phyloP scores from a whole-genome alignment of 1,140 invertebrate species.

The Drosophila mojavensis region DNA sequence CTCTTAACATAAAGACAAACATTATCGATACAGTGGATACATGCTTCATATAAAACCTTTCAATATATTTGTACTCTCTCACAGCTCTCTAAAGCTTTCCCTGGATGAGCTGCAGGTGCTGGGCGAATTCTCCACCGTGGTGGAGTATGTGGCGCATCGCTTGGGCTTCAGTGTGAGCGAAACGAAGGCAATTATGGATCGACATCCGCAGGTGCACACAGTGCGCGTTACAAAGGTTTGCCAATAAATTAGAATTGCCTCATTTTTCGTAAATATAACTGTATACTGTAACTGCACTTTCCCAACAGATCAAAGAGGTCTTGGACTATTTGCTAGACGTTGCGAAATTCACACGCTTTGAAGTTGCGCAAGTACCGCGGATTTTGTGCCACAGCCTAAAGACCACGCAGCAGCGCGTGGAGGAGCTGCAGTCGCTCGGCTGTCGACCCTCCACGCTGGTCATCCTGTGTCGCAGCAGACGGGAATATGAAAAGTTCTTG shows the following conservation, averaged over 20 bases:
- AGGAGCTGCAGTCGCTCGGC: constrained; percentile 82
- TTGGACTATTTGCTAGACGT: constrained; percentile 85
- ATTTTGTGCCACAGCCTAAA: constrained; percentile 85
- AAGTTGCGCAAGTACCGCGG: constrained; percentile 85
- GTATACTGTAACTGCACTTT: not conserved
- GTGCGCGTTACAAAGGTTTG: constrained; percentile 84
- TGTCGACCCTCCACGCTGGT: constrained; percentile 84
- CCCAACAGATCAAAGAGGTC: constrained; percentile 83
- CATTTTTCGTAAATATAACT: not conserved
- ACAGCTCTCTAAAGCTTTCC: constrained; percentile 80
- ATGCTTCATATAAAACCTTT: too few relatives aligned
- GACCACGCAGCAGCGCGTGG: constrained; percentile 84
- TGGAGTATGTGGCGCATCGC: constrained; percentile 85
- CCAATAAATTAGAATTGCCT: not conserved
- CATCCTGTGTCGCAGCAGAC: constrained; percentile 85
- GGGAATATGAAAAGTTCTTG: constrained; percentile 84
- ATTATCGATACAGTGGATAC: too few relatives aligned
- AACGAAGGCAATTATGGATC: constrained; percentile 82
- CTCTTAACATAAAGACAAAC: too few relatives aligned
- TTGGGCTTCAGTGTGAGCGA: constrained; percentile 81
- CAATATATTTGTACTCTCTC: not conserved
- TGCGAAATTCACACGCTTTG: constrained; percentile 83
- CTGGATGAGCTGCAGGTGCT: constrained; percentile 84
- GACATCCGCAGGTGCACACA: constrained; percentile 84
- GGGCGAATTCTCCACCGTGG: constrained; percentile 80